Percentiles rank a stretch among this genome's conserved stretches.
These are phyloP conservation scores for Tineola bisselliella DNA, from an alignment of 2,888 invertebrate species.

Conservation along the genomic window DNA sequence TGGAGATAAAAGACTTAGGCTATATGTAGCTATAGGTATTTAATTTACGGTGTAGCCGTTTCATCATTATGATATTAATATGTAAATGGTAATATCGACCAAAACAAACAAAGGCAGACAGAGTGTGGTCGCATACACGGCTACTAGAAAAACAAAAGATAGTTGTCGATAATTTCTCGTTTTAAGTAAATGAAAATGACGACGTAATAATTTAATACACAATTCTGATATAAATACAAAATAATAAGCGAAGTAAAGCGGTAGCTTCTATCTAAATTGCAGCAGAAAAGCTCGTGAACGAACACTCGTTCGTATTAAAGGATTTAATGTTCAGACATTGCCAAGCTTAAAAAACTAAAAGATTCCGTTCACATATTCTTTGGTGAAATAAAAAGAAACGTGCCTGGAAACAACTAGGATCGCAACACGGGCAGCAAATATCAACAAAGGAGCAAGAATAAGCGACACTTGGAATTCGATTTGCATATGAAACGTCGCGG, in stretches of 20 bases:
- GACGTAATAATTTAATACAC: neutral
- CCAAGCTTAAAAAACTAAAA: neutral
- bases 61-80: no score
- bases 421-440: constrained; percentile 14
- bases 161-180: no score
- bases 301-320: neutral
- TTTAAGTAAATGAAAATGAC: neutral
- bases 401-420: constrained; percentile 8
- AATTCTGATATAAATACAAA: neutral
- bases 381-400: constrained; percentile 9
- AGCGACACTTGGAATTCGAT: constrained; percentile 27
- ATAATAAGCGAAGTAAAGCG: neutral
- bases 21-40: no score
- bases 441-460: constrained; percentile 13
- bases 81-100: no score
- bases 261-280: constrained; percentile 6
- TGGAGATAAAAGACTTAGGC: no score
- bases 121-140: no score
- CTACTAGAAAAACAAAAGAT: no score
- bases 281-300: neutral
- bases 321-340: constrained; percentile 1
- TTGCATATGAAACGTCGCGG: constrained; percentile 37
- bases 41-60: no score
- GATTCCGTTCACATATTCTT: constrained; percentile 12
- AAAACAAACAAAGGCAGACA: no score